Base-by-base conservation (phyloP, 2,888 invertebrate genomes). In the Sarcophaga caerulescens region DNA sequence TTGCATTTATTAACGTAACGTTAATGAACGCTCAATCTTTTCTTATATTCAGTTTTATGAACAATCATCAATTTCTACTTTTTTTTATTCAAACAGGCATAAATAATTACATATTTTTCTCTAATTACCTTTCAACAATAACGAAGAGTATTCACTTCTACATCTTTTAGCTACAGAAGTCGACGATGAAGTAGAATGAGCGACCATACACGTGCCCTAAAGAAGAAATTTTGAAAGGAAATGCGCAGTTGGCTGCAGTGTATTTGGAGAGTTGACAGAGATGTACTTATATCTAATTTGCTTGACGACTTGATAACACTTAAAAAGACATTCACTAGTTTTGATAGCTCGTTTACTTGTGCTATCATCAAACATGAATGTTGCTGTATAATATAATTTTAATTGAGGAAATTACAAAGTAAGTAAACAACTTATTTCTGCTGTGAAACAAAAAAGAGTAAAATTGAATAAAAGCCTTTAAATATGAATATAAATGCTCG, bases 41-140 rank as follows among this genome's bases (percentile, higher is more conserved):
- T 47, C 17, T 23, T 47, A n/a, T 14, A 60, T 86, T 86, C 70
- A 68, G 84, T 21, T 14, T 35, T 4, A 5, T 59, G 86, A 86
- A 86, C 86, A 84, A 19, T 86, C 84, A 86, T 86, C 86, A 86
- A 14, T 83, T 62, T 35, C 35, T 52, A 21, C 14, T n/a, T 66
- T 47, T 14, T 14, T 35, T 66, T 62, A 0, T 10, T 69, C 23
- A 8, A 60, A 60, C 12, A 44, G 11, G 19, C 12, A n/a, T 66
- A 45, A 44, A 69, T 2, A 25, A 19, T n/a, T 62, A 11, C 45
- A 62, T 52, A 52, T 4, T 52, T 47, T 47, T 47, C 25, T 21
- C 10, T 3, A 71, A 68, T 77, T 85, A 85, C 76, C 70, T 77
- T 81, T 68, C 11, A 4, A 52, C 4, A 4, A 52, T 5, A 14